Base-by-base conservation (phyloP, 2,797 vertebrate genomes). In the Spatula versicolor region DNA sequence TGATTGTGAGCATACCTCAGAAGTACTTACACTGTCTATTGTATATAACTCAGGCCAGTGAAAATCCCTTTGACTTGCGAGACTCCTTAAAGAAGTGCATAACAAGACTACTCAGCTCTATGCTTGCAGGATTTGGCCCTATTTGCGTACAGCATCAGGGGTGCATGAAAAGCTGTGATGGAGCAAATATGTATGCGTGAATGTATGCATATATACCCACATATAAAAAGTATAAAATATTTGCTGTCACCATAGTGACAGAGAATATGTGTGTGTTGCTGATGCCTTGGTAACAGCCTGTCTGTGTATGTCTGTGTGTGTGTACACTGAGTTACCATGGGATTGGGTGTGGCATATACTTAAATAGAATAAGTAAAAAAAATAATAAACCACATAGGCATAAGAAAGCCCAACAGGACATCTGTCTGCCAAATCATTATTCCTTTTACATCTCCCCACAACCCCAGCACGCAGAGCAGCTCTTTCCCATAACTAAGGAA, bases 161-260 rank as follows among this genome's bases (percentile, higher is more conserved):
- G 11, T 7, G 9, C 5, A 3, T 39, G 35, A 63, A 67, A 80
- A 78, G 30, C 18, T 90, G 33, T 35, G 26, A 25, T 5, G 26
- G 37, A 69, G 54, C 11, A 75, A 75, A 55, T 41, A 43, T 2
- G 7, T 35, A 21, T 26, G 35, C 30, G 11, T 48, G 11, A 28
- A 16, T 56, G 35, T 23, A 25, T 43, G 41, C 54, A 35, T 64
- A 33, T 50, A 64, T 28, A 71, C 25, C 7, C 14, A 54, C 17
- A 20, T 18, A 63, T 31, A 56, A 54, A 92, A 87, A 23, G 13
- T 30, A 35, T 45, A 4, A 11, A 93, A 60, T 20, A 25, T 73
- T 86, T 93, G 73, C 62, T 91, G 76, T 67, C 46, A 18, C 82
- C 43, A 30, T 30, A 84, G 59, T 55, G 79, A 73, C 77, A 35